A percentile compares a stretch with the other conserved stretches of the same genome.
phyloP scores from a whole-genome alignment of 2,113 vertebrate species.

The Grammomys surdaster region DNA sequence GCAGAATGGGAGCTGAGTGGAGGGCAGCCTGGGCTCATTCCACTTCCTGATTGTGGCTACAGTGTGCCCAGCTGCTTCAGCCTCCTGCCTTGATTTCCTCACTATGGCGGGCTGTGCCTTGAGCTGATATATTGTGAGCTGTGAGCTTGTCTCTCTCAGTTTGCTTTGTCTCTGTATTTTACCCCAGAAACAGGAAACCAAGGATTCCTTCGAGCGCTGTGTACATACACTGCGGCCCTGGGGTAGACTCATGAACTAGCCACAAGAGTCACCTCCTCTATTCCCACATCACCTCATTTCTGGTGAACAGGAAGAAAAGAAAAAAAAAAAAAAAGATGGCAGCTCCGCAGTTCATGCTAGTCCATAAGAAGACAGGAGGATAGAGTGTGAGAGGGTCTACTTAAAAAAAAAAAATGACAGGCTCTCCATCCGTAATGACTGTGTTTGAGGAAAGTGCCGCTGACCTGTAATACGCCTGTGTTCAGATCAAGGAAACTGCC shows the following conservation, averaged over 20 bases:
- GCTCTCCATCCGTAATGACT: not conserved
- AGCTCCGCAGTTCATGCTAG: rapidly evolving
- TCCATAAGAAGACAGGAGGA: not conserved
- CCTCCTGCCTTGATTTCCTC: not conserved
- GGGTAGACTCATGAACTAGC: too few relatives aligned
- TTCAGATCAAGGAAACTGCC: not conserved
- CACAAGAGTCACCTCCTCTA: rapidly evolving
- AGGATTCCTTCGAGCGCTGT: not conserved
- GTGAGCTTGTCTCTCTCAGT: not conserved
- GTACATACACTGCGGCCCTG: rapidly evolving
- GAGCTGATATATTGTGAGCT: not conserved
- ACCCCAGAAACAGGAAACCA: not conserved
- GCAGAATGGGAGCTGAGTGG: not conserved
- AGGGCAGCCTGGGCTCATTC: too few relatives aligned
- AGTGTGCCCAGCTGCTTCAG: not conserved
- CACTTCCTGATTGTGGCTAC: not conserved
- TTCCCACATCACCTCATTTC: not conserved
- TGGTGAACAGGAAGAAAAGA: not conserved
- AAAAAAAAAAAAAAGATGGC: not conserved
- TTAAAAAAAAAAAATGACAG: not conserved
- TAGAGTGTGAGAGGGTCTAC: not conserved
- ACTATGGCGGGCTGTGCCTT: too few relatives aligned
- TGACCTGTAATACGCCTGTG: rapidly evolving
- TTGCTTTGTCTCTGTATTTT: too few relatives aligned
- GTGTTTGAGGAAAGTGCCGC: rapidly evolving